A percentile compares a stretch with the other conserved stretches of the same genome.
Conservation (phyloP, 2,113 vertebrate species). For the Crotalus horridus region DNA sequence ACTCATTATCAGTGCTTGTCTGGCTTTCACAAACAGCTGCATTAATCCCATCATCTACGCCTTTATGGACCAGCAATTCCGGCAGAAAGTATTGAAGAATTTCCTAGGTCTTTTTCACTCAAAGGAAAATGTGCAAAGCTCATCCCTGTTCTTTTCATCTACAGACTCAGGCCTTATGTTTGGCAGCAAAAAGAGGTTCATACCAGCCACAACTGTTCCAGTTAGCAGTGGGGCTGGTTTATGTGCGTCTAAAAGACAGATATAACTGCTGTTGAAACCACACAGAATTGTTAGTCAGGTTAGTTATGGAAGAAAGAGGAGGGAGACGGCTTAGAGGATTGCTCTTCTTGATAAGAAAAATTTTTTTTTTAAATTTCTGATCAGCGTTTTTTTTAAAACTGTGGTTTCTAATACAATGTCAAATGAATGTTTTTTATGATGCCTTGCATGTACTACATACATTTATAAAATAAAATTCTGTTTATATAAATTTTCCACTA, state of each 20-base stretch:
- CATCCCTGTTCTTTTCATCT: neutral
- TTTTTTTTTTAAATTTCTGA: neutral
- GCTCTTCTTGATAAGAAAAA: neutral
- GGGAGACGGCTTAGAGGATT: neutral
- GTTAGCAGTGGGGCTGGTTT: neutral
- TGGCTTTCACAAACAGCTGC: slow-evolving; percentile 86
- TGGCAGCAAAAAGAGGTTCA: slow-evolving; percentile 2
- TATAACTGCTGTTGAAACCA: neutral
- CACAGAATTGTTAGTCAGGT: neutral
- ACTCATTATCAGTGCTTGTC: slow-evolving; percentile 70
- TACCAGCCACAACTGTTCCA: neutral
- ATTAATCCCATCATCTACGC: slow-evolving; percentile 82
- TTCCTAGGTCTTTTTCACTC: neutral
- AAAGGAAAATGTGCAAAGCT: neutral
- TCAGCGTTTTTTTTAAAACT: neutral
- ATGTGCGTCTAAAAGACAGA: neutral
- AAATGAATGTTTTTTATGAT: neutral
- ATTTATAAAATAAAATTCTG: neutral
- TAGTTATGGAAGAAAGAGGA: neutral
- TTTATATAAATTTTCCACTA: neutral
- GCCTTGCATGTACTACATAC: neutral
- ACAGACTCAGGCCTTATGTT: slow-evolving; percentile 23
- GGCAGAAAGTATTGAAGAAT: slow-evolving; percentile 42
- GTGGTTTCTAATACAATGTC: neutral
- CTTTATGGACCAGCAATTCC: slow-evolving; percentile 79